Percentiles rank a stretch among this genome's conserved stretches.
Conservation (phyloP, 2,113 vertebrate genomes). For the Passerina amoena region DNA sequence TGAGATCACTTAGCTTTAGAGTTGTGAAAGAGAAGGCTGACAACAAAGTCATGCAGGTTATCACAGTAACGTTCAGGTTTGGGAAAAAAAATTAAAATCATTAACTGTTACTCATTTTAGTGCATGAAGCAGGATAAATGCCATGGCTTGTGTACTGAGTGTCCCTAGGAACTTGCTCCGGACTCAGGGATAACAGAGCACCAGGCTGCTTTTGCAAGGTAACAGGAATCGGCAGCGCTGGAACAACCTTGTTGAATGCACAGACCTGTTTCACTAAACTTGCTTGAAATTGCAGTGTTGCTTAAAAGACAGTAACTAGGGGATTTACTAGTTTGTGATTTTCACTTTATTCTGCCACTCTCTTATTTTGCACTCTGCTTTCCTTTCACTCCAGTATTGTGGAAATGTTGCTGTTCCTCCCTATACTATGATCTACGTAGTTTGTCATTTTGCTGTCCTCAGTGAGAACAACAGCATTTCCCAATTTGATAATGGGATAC, state of each 20-base stretch:
- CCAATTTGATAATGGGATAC: not conserved
- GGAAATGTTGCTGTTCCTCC: not conserved
- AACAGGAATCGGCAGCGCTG: not conserved
- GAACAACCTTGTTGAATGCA: conserved; percentile 33
- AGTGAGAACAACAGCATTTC: not conserved
- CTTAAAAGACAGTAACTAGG: not conserved
- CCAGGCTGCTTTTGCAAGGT: not conserved
- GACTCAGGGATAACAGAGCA: not conserved
- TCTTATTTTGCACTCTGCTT: not conserved
- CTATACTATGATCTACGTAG: not conserved
- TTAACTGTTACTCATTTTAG: not conserved
- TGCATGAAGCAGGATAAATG: not conserved
- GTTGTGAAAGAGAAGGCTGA: not conserved
- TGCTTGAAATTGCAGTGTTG: not conserved
- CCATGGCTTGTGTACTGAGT: not conserved
- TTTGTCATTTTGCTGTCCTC: not conserved
- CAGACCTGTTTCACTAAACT: not conserved
- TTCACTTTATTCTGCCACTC: not conserved
- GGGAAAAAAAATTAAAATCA: not conserved
- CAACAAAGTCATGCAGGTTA: not conserved
- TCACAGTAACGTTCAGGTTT: not conserved
- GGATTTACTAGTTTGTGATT: not conserved
- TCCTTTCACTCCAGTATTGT: not conserved
- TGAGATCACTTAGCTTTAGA: conserved; percentile 65
- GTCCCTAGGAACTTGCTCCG: not conserved